Evolutionary conservation across 2,797 vertebrate species (phyloP).

Genomic region (Syndactyla subalaris): DNA sequence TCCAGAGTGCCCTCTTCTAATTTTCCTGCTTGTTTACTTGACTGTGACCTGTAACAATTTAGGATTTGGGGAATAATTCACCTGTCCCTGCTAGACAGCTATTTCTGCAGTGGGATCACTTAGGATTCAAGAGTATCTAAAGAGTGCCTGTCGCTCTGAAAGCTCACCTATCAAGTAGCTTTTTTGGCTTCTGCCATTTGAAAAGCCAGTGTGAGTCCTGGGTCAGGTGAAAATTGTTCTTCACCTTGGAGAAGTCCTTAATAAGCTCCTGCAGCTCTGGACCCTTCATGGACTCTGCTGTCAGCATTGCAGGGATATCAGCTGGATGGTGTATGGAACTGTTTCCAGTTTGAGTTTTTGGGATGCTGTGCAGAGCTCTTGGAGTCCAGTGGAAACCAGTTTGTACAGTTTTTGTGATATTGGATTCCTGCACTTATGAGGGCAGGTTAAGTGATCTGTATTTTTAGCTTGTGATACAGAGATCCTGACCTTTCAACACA

Average conservation of each 20-base stretch:
- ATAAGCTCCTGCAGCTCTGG: neutral
- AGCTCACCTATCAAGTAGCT: neutral
- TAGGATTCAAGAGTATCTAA: neutral
- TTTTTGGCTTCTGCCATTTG: neutral
- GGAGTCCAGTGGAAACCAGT: neutral
- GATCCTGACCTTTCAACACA: neutral
- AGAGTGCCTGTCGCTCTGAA: neutral
- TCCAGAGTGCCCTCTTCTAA: neutral
- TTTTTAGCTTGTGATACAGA: neutral
- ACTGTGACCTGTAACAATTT: neutral
- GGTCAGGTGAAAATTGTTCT: neutral
- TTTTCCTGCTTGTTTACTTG: neutral
- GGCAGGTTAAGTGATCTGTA: neutral
- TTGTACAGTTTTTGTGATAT: neutral
- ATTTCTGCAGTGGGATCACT: neutral
- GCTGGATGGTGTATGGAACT: neutral
- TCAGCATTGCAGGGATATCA: neutral
- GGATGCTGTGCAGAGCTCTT: neutral
- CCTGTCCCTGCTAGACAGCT: neutral
- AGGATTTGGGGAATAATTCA: neutral
- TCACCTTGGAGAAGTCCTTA: neutral
- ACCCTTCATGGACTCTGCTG: neutral
- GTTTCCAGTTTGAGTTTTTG: neutral
- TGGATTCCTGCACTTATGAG: accelerated
- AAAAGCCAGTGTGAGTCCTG: neutral